A percentile compares a stretch with the other conserved stretches of the same genome.
These are phyloP conservation scores for Oncorhynchus mykiss DNA, from an alignment of 2,113 vertebrate species.

Conservation along the genomic window DNA sequence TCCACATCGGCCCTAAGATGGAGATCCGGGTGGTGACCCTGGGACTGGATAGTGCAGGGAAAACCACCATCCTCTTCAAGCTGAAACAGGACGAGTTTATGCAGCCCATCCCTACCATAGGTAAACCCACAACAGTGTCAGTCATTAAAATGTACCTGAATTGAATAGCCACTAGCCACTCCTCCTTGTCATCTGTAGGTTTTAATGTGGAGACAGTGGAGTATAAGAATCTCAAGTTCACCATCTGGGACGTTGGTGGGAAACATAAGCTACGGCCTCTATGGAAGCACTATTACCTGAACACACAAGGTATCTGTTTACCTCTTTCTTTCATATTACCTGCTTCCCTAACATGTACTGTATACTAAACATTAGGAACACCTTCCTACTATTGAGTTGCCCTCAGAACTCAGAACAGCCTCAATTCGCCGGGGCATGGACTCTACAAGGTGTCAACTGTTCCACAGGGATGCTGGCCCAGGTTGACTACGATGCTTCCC, in stretches of 20 bases:
- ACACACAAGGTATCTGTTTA: conserved; percentile 89
- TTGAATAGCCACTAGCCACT: neutral
- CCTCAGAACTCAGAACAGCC: no score
- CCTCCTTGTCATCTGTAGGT: conserved; percentile 64
- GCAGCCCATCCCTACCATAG: conserved; percentile 98
- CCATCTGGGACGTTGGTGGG: conserved; percentile 98
- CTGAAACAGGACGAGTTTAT: conserved; percentile 98
- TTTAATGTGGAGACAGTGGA: conserved; percentile 99
- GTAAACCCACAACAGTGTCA: conserved; percentile 60
- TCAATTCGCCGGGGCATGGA: no score
- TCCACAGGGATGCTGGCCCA: no score
- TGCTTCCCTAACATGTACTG: neutral
- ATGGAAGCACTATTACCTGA: conserved; percentile 99
- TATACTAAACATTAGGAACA: no score
- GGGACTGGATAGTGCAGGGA: conserved; percentile 93
- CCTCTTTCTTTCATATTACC: neutral
- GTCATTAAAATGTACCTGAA: neutral
- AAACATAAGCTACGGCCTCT: conserved; percentile 96
- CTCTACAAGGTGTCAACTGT: no score
- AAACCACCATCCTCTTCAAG: conserved; percentile 98
- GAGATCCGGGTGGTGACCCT: conserved; percentile 97
- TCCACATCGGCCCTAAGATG: conserved; percentile 99
- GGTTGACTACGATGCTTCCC: no score
- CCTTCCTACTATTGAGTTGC: no score
- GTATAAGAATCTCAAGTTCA: conserved; percentile 99